Evolutionary conservation across 2,888 invertebrate species (phyloP).

Genomic region (Hemistola chrysoprasaria): DNA sequence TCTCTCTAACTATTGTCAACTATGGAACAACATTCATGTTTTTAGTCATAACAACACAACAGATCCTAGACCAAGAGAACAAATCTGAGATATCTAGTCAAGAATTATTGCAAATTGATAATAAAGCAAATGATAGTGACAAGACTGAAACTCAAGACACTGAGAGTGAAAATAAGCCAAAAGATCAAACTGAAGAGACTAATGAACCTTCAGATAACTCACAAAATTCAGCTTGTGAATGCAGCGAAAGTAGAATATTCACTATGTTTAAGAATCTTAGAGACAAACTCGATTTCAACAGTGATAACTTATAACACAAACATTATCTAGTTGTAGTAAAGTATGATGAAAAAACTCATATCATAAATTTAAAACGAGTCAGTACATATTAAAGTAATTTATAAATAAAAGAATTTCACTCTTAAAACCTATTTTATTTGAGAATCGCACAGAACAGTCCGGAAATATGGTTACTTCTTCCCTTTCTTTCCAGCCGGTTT

Average conservation of each 20-base stretch:
- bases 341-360: too few species aligned
- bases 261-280: conserved; percentile 55
- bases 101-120: conserved; percentile 3
- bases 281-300: conserved; percentile 60
- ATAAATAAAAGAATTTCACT: conserved; percentile 18
- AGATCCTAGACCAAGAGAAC: conserved; percentile 61
- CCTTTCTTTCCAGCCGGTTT: conserved; percentile 77
- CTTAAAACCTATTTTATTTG: conserved; percentile 23
- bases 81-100: not conserved
- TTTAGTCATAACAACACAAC: conserved; percentile 80
- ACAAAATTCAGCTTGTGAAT: conserved; percentile 46
- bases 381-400: conserved; percentile 6
- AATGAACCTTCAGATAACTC: conserved; percentile 17
- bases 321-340: too few species aligned
- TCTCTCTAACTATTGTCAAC: conserved; percentile 83
- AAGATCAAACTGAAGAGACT: conserved; percentile 16
- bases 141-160: conserved; percentile 9
- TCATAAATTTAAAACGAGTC: conserved; percentile 4
- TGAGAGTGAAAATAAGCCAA: conserved; percentile 9
- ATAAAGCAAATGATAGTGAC: conserved; percentile 5
- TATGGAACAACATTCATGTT: conserved; percentile 82
- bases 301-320: conserved; percentile 29
- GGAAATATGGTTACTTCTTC: conserved; percentile 57
- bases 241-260: conserved; percentile 64
- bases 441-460: conserved; percentile 17